Percentiles rank a stretch among this genome's conserved stretches.
These are phyloP conservation scores for Spodoptera picta DNA, from an alignment of 2,888 invertebrate species.

Conservation along the genomic window DNA sequence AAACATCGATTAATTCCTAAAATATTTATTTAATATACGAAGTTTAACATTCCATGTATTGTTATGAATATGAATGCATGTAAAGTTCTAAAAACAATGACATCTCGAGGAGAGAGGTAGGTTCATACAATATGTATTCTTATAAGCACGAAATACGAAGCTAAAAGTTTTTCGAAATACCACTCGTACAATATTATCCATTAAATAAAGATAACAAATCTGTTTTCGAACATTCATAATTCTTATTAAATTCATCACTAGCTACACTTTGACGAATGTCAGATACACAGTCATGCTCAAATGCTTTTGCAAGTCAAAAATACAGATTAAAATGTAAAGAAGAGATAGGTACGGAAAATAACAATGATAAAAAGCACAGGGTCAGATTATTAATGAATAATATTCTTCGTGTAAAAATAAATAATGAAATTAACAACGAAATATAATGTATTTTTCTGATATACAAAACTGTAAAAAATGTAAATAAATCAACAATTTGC, in stretches of 20 bases:
- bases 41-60: constrained; percentile 76
- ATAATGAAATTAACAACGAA: constrained; percentile 61
- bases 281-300: constrained; percentile 33
- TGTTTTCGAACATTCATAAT: constrained; percentile 55
- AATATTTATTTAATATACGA: constrained; percentile 79
- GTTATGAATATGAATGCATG: constrained; percentile 70
- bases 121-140: constrained; percentile 64
- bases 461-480: constrained; percentile 59
- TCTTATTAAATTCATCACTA: constrained; percentile 40
- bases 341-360: constrained; percentile 32
- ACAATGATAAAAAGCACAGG: constrained; percentile 41
- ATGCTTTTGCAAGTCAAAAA: constrained; percentile 23
- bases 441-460: constrained; percentile 58
- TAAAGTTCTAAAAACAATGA: constrained; percentile 61
- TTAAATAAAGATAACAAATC: constrained; percentile 58
- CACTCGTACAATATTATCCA: constrained; percentile 54
- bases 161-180: constrained; percentile 59
- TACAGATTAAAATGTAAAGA: constrained; percentile 40
- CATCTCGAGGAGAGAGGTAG: constrained; percentile 69
- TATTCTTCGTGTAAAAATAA: constrained; percentile 49
- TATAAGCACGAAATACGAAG: constrained; percentile 70
- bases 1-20: constrained; percentile 68
- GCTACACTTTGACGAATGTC: constrained; percentile 41
- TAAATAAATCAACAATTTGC: constrained; percentile 56
- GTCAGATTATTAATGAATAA: constrained; percentile 31